These are phyloP conservation scores for Thumatha senex DNA, from an alignment of 2,888 invertebrate species.

Conservation along the genomic window DNA sequence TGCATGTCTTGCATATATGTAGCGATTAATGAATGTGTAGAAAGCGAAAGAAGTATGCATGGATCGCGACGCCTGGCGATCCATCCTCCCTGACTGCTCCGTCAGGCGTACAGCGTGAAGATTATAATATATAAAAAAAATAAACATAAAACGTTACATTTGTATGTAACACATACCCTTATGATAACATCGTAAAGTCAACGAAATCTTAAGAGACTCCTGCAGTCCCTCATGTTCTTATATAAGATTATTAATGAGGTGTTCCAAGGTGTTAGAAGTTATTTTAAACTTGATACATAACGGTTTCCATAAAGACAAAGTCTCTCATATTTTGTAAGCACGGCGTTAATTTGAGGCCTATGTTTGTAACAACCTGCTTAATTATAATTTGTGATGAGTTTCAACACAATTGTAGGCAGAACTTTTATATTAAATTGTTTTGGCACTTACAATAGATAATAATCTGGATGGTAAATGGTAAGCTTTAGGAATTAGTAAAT, in stretches of 20 bases:
- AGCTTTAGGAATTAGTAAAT: no score
- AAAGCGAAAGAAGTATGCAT: no score
- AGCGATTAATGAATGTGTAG: no score
- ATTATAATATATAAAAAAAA: no score
- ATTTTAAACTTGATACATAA: slow-evolving; percentile 9
- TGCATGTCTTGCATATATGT: no score
- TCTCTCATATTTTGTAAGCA: not conserved
- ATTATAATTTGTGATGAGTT: not conserved
- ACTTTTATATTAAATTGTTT: not conserved
- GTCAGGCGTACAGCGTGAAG: no score
- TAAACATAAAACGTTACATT: slow-evolving; percentile 8
- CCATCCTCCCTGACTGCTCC: no score
- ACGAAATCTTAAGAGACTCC: slow-evolving; percentile 51
- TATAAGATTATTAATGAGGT: slow-evolving; percentile 58
- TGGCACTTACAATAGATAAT: no score
- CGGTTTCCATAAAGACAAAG: not conserved
- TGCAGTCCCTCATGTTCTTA: slow-evolving; percentile 48
- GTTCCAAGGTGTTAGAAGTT: slow-evolving; percentile 24
- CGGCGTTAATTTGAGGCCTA: not conserved
- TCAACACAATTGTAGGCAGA: not conserved
- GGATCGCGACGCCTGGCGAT: no score
- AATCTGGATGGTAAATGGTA: no score
- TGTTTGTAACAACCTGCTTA: not conserved
- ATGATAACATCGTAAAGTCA: slow-evolving; percentile 51
- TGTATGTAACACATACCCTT: slow-evolving; percentile 33